Percentiles rank a stretch among this genome's conserved stretches.
Conservation (phyloP, 2,113 vertebrate genomes). For the Rana temporaria region DNA sequence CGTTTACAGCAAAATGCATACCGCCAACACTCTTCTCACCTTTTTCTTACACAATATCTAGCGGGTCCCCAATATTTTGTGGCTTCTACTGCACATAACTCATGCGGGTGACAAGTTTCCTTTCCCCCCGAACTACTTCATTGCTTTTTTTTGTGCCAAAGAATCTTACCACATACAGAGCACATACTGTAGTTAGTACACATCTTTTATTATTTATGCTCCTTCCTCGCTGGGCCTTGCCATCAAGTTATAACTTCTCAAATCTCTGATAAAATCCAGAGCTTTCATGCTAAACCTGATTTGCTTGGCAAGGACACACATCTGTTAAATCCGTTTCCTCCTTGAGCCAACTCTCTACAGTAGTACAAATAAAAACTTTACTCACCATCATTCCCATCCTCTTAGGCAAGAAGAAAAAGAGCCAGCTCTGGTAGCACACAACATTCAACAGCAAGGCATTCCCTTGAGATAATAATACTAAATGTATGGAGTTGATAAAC, state of each 20-base stretch:
- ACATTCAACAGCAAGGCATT: neutral
- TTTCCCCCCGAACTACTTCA: neutral
- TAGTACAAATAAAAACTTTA: conserved; percentile 37
- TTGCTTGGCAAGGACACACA: conserved; percentile 28
- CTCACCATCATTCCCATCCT: conserved; percentile 8
- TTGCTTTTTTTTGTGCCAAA: neutral
- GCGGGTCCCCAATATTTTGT: no score
- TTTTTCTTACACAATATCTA: no score
- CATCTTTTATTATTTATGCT: neutral
- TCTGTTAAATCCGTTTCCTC: conserved; percentile 38
- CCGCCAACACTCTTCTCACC: no score
- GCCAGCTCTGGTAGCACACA: neutral
- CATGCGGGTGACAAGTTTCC: neutral
- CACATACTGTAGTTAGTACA: neutral
- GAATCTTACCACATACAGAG: neutral
- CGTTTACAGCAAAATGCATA: no score
- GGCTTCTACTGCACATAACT: no score
- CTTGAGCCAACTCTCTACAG: conserved; percentile 29
- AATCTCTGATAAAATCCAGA: conserved; percentile 30
- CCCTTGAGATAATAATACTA: conserved; percentile 13
- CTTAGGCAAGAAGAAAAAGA: conserved; percentile 28
- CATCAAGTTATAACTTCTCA: conserved; percentile 14
- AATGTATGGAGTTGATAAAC: neutral
- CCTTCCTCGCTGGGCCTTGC: neutral
- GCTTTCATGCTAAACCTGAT: conserved; percentile 33